phyloP scores from a whole-genome alignment of 2,797 vertebrate genomes.

The Molossus molossus region DNA sequence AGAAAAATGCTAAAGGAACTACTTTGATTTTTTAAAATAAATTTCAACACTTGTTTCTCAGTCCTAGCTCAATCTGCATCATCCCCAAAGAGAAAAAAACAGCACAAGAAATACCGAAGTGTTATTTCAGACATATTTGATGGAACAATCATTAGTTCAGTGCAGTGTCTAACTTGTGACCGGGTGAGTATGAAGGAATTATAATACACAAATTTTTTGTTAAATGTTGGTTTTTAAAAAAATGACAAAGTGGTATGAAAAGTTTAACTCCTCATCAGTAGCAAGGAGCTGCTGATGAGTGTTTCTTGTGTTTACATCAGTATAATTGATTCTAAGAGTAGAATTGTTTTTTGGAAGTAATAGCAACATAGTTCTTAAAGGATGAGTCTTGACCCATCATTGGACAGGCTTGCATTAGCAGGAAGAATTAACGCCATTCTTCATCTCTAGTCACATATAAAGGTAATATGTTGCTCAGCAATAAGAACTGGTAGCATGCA shows the following conservation, averaged over 20 bases:
- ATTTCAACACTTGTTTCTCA: constrained; percentile 70
- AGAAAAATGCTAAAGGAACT: constrained; percentile 51
- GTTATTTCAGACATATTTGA: constrained; percentile 99
- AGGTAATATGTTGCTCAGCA: constrained; percentile 60
- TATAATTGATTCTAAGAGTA: constrained; percentile 36
- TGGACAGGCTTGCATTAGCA: not conserved
- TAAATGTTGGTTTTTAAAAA: not conserved
- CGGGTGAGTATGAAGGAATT: constrained; percentile 92
- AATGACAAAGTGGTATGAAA: constrained; percentile 10
- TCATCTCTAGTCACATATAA: constrained; percentile 23
- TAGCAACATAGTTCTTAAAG: not conserved
- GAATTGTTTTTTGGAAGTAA: constrained; percentile 27
- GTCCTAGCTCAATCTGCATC: constrained; percentile 90
- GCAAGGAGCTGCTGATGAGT: not conserved
- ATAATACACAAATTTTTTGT: not conserved
- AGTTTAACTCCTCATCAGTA: constrained; percentile 28
- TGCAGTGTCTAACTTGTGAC: constrained; percentile 99
- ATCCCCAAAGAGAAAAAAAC: constrained; percentile 95
- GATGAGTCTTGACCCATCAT: not conserved
- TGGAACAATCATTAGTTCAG: constrained; percentile 98
- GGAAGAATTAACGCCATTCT: constrained; percentile 41
- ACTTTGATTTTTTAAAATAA: not conserved
- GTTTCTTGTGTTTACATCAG: constrained; percentile 44
- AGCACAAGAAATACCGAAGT: constrained; percentile 97
- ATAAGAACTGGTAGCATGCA: not conserved